Conservation (phyloP, 2,888 invertebrate species). For the Poecilobothrus nobilitatus region DNA sequence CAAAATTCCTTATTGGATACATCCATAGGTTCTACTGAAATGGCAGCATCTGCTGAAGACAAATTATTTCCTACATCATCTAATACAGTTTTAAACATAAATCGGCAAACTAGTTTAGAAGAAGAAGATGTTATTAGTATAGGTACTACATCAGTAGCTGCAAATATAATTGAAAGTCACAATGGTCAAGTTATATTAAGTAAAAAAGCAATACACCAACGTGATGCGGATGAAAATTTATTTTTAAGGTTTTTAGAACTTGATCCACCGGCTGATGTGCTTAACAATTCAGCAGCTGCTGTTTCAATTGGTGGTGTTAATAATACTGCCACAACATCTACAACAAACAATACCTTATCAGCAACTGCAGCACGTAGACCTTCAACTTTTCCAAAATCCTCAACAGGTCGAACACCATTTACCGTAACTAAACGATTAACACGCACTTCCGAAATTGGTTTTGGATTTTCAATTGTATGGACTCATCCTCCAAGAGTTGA, state of each 20-base stretch:
- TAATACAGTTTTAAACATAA: background rate
- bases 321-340: constrained; percentile 46
- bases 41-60: constrained; percentile 16
- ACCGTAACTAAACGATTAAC: constrained; percentile 62
- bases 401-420: constrained; percentile 69
- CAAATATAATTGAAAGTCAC: constrained; percentile 21
- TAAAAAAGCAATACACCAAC: constrained; percentile 52
- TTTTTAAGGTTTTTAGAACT: constrained; percentile 70
- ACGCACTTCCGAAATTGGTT: constrained; percentile 53
- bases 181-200: constrained; percentile 36
- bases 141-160: constrained; percentile 32
- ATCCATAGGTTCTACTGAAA: constrained; percentile 17
- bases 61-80: background rate
- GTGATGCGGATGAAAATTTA: constrained; percentile 64
- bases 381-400: constrained; percentile 23
- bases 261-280: constrained; percentile 62
- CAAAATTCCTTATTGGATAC: constrained; percentile 18
- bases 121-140: constrained; percentile 35
- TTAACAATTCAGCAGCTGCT: constrained; percentile 20
- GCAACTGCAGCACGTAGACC: constrained; percentile 32
- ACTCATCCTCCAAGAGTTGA: constrained; percentile 80
- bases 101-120: constrained; percentile 42
- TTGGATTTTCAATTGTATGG: constrained; percentile 84
- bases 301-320: constrained; percentile 40
- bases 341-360: constrained; percentile 32